Base-by-base conservation (phyloP, 2,888 invertebrate genomes). In the Sarcophaga variegata region DNA sequence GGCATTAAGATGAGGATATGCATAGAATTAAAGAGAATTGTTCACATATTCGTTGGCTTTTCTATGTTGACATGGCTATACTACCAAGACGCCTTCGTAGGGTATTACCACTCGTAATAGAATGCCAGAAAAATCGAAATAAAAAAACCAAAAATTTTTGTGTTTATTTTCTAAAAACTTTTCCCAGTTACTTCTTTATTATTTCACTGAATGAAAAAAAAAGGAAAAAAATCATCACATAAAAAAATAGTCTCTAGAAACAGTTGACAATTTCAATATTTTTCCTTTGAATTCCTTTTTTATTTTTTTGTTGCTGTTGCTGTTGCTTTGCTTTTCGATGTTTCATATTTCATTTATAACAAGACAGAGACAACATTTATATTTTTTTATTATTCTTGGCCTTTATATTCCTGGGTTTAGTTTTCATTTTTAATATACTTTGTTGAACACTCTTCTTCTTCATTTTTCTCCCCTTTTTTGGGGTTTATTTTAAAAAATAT, bases 241-340 rank as follows among this genome's bases (percentile, higher is more conserved):
- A 63, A 6, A 37, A 37, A 37, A 27, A 74, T 37, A 60, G 37
- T 79, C 69, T 70, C 64, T 75, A 59, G 76, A 63, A 80, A 27
- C 75, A 84, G 63, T 70, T 76, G 84, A 76, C 75, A 84, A 70
- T 80, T 84, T 80, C 75, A 83, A 70, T 75, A 4, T 81, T n/a
- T 62, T n/a, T 47, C 12, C 59, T n/a, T 47, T 64, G 37, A 37
- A 37, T 22, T 67, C 49, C n/a, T 60, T 10, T 27, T 63, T 75
- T n/a, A 0, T 47, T 60, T 45, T 60, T 3, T 49, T 12, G n/a
- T 25, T 14, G 22, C 47, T 74, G 47, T 63, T 62, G 60, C 5
- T 60, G 14, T 20, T 37, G 37, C 2, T 8, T 37, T 37, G 37
- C 37, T 37, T 37, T 37, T 37, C 37, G 20, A 37, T 27, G 5